phyloP scores from a whole-genome alignment of 2,888 invertebrate species.

The Cheilosia urbana region DNA sequence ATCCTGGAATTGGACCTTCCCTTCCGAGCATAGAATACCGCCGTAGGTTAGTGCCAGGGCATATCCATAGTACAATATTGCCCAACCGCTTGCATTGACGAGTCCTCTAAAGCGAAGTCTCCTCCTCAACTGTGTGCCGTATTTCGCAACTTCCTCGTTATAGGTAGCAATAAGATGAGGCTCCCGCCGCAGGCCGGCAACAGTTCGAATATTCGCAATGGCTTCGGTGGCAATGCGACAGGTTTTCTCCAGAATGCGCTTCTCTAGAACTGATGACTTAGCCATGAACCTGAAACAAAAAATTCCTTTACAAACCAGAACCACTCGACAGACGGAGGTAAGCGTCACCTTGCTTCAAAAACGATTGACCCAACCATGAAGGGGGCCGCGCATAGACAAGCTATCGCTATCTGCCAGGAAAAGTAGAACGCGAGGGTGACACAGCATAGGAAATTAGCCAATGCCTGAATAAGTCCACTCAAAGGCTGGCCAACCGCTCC shows the following conservation, averaged over 20 bases:
- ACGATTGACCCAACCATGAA: slow-evolving; percentile 88
- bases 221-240: slow-evolving; percentile 90
- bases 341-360: slow-evolving; percentile 85
- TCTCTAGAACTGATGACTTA: slow-evolving; percentile 86
- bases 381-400: slow-evolving; percentile 88
- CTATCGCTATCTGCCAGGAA: slow-evolving; percentile 89
- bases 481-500: slow-evolving; percentile 89
- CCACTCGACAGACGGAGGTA: no score
- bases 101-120: slow-evolving; percentile 87
- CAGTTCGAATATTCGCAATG: slow-evolving; percentile 89
- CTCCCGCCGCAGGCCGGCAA: slow-evolving; percentile 87
- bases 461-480: slow-evolving; percentile 88
- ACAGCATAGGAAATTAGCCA: slow-evolving; percentile 87
- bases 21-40: slow-evolving; percentile 87
- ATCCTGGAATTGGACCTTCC: slow-evolving; percentile 86
- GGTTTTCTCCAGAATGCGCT: slow-evolving; percentile 87
- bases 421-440: slow-evolving; percentile 86
- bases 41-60: slow-evolving; percentile 89
- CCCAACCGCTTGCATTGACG: slow-evolving; percentile 89
- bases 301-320: not conserved
- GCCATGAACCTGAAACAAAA: slow-evolving; percentile 84
- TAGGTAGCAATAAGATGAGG: slow-evolving; percentile 86
- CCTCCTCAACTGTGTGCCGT: slow-evolving; percentile 84
- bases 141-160: slow-evolving; percentile 85
- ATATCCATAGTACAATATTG: slow-evolving; percentile 89